These are phyloP conservation scores for Spinibarbus caldwelli DNA, from an alignment of 2,797 vertebrate species.

Conservation along the genomic window DNA sequence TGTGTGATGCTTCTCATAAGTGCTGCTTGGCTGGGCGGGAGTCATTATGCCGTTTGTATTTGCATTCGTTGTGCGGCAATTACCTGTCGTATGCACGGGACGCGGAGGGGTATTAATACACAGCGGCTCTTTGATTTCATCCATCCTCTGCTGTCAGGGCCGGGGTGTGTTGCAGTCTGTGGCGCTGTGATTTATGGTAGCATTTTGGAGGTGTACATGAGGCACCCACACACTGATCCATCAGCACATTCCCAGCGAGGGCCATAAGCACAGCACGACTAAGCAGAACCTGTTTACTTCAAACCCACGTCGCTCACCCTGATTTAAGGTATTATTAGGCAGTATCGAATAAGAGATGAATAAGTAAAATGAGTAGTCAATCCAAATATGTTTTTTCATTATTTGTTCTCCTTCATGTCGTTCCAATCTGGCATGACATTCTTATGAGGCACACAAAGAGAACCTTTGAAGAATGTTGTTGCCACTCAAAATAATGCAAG, in stretches of 20 bases:
- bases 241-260: conserved; percentile 49
- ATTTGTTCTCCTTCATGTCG: neutral
- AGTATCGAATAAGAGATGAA: neutral
- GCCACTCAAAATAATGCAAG: neutral
- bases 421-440: neutral
- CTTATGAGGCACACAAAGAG: neutral
- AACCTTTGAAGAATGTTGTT: neutral
- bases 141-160: conserved; percentile 57
- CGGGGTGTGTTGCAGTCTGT: conserved; percentile 49
- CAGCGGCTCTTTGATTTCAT: conserved; percentile 67
- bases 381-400: neutral
- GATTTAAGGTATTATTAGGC: conserved; percentile 6
- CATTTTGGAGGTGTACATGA: conserved; percentile 69
- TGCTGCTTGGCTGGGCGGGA: conserved; percentile 60
- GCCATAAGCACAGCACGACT: conserved; percentile 25
- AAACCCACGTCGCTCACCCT: conserved; percentile 55
- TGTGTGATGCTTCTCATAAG: conserved; percentile 57
- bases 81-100: conserved; percentile 65
- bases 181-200: conserved; percentile 71
- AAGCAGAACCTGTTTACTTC: conserved; percentile 36
- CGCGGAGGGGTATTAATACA: conserved; percentile 71
- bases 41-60: conserved; percentile 66
- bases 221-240: conserved; percentile 63
- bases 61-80: conserved; percentile 62
- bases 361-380: neutral